Percentiles rank a stretch among this genome's conserved stretches.
Evolutionary conservation across 1,140 invertebrate species (phyloP).

Genomic region (Ceratosolen fusciceps): DNA sequence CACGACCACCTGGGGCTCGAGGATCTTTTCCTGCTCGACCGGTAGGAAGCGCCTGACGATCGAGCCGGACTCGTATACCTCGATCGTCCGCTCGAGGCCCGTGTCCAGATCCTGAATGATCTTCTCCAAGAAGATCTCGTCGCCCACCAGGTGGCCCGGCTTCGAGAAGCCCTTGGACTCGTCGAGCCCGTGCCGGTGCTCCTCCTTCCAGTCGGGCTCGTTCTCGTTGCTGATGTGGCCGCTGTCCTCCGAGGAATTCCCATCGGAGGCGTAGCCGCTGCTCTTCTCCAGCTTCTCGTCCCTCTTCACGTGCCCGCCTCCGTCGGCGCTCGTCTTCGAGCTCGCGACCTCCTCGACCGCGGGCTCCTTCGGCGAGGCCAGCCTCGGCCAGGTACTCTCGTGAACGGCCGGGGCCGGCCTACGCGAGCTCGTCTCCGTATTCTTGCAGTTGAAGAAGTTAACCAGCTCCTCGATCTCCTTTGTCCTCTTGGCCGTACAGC

Average conservation of each 20-base stretch:
- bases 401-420: constrained; percentile 27
- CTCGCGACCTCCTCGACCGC: not conserved
- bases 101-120: constrained; percentile 60
- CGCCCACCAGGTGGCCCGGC: not conserved
- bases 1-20: too few relatives aligned
- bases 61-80: constrained; percentile 57
- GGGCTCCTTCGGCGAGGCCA: constrained; percentile 37
- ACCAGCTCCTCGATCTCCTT: constrained; percentile 68
- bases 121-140: constrained; percentile 57
- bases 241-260: constrained; percentile 80
- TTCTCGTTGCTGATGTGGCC: constrained; percentile 83
- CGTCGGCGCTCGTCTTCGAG: not conserved
- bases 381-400: constrained; percentile 56
- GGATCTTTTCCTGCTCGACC: constrained; percentile 39
- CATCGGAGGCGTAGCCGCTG: constrained; percentile 65
- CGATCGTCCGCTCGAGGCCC: constrained; percentile 56
- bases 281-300: constrained; percentile 57
- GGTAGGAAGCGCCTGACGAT: constrained; percentile 43
- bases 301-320: too few relatives aligned
- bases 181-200: not conserved
- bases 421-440: constrained; percentile 51
- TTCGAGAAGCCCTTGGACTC: not conserved
- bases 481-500: constrained; percentile 51
- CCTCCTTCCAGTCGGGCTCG: constrained; percentile 60
- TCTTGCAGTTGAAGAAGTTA: constrained; percentile 71